Conservation (phyloP, 30 jellyfish, hydroid and myxozoan genomes). For the Hydra vulgaris region DNA sequence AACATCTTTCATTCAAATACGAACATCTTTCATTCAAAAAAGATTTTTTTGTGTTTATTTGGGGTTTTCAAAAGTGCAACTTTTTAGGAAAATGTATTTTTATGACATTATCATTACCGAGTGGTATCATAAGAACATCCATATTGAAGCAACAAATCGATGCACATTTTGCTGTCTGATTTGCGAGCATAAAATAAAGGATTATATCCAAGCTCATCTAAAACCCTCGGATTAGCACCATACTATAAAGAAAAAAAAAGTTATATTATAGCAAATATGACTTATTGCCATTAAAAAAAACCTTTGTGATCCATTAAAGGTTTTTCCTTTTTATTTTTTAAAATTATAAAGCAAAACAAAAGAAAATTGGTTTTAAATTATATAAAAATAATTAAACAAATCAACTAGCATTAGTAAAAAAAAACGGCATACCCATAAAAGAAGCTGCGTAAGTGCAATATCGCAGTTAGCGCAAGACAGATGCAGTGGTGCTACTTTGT, state of each 20-base stretch:
- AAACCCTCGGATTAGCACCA: constrained; percentile 76
- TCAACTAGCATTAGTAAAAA: background rate
- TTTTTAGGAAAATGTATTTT: too few relatives aligned
- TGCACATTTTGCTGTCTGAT: constrained; percentile 55
- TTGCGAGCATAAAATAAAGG: constrained; percentile 75
- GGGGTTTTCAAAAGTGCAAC: too few relatives aligned
- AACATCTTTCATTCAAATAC: too few relatives aligned
- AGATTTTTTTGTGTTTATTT: too few relatives aligned
- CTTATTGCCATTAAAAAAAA: background rate
- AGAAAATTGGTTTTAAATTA: too few relatives aligned
- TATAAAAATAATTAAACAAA: too few relatives aligned
- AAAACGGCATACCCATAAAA: constrained; percentile 71
- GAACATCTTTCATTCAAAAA: too few relatives aligned
- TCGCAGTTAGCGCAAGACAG: constrained; percentile 66
- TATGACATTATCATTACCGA: too few relatives aligned
- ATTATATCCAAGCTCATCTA: constrained; percentile 63
- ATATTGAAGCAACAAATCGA: constrained; percentile 56
- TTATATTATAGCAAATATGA: background rate
- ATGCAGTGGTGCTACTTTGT: constrained; percentile 50
- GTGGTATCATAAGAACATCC: constrained; percentile 96
- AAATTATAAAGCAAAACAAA: too few relatives aligned
- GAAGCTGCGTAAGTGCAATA: constrained; percentile 57
- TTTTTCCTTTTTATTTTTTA: too few relatives aligned
- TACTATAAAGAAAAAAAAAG: constrained; percentile 36
- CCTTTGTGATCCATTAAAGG: background rate